Conservation (phyloP, 1,140 invertebrate genomes). For the Drosophila lowei region DNA sequence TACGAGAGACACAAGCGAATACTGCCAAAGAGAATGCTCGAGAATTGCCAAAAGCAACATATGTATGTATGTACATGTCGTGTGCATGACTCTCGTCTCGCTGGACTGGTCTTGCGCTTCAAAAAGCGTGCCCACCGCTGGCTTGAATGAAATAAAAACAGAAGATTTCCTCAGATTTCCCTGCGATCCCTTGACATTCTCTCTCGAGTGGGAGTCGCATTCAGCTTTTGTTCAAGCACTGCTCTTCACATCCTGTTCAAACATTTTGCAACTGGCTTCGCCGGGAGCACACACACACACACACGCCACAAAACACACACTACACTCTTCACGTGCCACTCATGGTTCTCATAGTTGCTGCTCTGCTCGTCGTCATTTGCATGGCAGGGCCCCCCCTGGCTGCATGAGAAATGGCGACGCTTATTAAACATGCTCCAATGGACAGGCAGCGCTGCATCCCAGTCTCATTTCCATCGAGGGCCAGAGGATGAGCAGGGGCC, state of each 20-base stretch:
- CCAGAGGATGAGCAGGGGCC: slow-evolving; percentile 11
- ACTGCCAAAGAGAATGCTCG: no score
- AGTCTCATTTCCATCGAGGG: slow-evolving; percentile 12
- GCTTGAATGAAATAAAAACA: no score
- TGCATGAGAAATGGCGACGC: slow-evolving; percentile 68
- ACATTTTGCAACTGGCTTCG: slow-evolving; percentile 60
- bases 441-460: slow-evolving; percentile 24
- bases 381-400: slow-evolving; percentile 12
- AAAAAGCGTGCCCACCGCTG: no score
- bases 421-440: slow-evolving; percentile 75
- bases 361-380: slow-evolving; percentile 43
- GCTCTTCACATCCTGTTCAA: slow-evolving; percentile 22
- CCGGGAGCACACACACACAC: slow-evolving; percentile 3
- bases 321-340: slow-evolving; percentile 39
- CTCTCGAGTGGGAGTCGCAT: no score
- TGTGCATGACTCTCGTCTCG: no score
- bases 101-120: no score
- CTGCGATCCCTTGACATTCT: not conserved
- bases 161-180: no score
- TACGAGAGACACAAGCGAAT: no score
- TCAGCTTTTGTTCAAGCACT: not conserved
- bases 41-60: no score
- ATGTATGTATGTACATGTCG: no score
- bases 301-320: not conserved
- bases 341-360: slow-evolving; percentile 33